Evolutionary conservation across 2,888 invertebrate species (phyloP).

Genomic region (Leptinotarsa rubiginosa): DNA sequence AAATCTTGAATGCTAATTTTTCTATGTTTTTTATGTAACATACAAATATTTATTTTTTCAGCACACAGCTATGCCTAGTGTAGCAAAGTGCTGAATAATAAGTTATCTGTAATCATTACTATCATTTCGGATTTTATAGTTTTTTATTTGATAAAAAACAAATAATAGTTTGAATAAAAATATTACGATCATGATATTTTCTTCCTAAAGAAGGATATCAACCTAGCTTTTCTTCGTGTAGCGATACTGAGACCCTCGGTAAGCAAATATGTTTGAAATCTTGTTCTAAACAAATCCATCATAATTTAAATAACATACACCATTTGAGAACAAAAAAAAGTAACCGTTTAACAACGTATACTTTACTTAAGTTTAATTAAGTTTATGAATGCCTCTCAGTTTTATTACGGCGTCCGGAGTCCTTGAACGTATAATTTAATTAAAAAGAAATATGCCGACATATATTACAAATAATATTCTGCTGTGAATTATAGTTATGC

Average conservation of each 20-base stretch:
- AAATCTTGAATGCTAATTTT: no score
- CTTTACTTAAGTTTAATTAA: constrained; percentile 50
- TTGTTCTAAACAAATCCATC: background rate
- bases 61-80: no score
- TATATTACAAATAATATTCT: constrained; percentile 53
- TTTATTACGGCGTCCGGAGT: constrained; percentile 48
- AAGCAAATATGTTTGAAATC: background rate
- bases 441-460: constrained; percentile 54
- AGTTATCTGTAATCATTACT: no score
- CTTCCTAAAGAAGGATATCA: background rate
- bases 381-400: constrained; percentile 48
- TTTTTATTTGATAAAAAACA: no score
- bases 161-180: background rate
- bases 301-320: background rate
- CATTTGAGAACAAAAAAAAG: background rate
- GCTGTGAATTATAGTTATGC: constrained; percentile 48
- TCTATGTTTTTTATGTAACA: no score
- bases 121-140: no score
- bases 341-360: constrained; percentile 38
- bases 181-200: background rate
- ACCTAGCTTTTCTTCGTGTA: background rate
- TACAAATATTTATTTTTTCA: no score
- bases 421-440: constrained; percentile 52
- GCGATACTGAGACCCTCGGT: background rate
- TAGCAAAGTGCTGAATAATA: no score